Evolutionary conservation across 2,113 vertebrate genomes (phyloP).

Genomic region (Petrocephalus zakoni): DNA sequence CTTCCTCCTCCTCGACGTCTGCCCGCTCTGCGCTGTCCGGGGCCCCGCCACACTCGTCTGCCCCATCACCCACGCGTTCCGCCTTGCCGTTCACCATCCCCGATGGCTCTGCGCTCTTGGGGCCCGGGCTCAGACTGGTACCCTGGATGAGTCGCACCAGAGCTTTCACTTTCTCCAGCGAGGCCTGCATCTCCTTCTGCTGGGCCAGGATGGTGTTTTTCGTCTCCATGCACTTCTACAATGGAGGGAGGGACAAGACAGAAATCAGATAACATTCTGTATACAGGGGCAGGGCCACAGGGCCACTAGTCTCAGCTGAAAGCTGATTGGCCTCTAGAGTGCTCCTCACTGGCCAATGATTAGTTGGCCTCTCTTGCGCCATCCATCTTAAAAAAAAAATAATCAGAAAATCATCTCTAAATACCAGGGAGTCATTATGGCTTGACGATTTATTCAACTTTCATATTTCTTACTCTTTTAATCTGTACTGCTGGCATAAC

Average conservation of each 20-base stretch:
- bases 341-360: neutral
- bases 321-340: neutral
- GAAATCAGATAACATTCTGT: neutral
- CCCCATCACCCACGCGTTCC: slow-evolving; percentile 38
- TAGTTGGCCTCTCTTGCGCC: neutral
- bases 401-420: neutral
- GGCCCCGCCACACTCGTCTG: slow-evolving; percentile 14
- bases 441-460: neutral
- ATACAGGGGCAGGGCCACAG: neutral
- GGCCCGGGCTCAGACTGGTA: slow-evolving; percentile 72
- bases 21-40: neutral
- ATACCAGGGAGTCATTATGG: neutral
- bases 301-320: neutral
- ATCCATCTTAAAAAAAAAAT: neutral
- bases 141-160: slow-evolving; percentile 81
- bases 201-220: slow-evolving; percentile 76
- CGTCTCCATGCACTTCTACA: slow-evolving; percentile 83
- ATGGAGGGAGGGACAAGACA: neutral
- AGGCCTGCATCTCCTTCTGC: slow-evolving; percentile 84
- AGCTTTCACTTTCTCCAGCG: slow-evolving; percentile 81
- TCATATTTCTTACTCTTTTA: neutral
- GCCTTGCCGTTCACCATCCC: slow-evolving; percentile 66
- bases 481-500: neutral
- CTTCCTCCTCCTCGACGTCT: neutral
- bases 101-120: slow-evolving; percentile 43